A percentile compares a stretch with the other conserved stretches of the same genome.
Evolutionary conservation across 2,888 invertebrate species (phyloP).

Genomic region (Tetrapedia diversipes): DNA sequence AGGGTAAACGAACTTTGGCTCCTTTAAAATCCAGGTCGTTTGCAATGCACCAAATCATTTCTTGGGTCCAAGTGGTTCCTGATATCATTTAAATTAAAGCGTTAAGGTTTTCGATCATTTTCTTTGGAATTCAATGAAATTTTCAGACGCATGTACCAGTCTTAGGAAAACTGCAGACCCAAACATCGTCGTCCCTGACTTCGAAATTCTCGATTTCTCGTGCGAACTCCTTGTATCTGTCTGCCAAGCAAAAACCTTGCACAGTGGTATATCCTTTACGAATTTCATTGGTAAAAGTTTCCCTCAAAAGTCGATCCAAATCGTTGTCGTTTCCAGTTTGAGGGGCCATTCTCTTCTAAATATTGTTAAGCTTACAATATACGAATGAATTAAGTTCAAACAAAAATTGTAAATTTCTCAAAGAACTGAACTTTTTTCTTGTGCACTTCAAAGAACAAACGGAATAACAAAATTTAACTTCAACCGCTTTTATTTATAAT

Average conservation of each 20-base stretch:
- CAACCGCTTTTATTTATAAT: slow-evolving; percentile 43
- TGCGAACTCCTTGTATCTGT: slow-evolving; percentile 80
- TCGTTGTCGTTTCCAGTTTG: slow-evolving; percentile 39
- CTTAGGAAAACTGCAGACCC: slow-evolving; percentile 85
- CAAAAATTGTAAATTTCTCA: too few relatives aligned
- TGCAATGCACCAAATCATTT: slow-evolving; percentile 94
- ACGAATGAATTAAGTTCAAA: too few relatives aligned
- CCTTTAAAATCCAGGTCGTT: slow-evolving; percentile 91
- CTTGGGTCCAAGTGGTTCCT: slow-evolving; percentile 94
- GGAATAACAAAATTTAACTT: too few relatives aligned
- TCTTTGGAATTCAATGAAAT: neutral
- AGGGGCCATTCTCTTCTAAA: slow-evolving; percentile 36
- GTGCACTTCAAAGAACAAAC: too few relatives aligned
- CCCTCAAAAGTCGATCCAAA: slow-evolving; percentile 67
- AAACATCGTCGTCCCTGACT: slow-evolving; percentile 84
- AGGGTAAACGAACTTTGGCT: slow-evolving; percentile 85
- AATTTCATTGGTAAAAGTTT: slow-evolving; percentile 76
- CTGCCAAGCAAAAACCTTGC: slow-evolving; percentile 82
- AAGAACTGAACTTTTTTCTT: too few relatives aligned
- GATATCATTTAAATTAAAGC: neutral
- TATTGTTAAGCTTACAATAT: neutral
- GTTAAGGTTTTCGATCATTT: neutral
- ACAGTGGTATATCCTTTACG: slow-evolving; percentile 77
- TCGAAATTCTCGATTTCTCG: slow-evolving; percentile 82
- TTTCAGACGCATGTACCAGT: slow-evolving; percentile 80